A percentile compares a stretch with the other conserved stretches of the same genome.
phyloP scores from a whole-genome alignment of 1,140 invertebrate species.

The Drosophila malerkotliana region DNA sequence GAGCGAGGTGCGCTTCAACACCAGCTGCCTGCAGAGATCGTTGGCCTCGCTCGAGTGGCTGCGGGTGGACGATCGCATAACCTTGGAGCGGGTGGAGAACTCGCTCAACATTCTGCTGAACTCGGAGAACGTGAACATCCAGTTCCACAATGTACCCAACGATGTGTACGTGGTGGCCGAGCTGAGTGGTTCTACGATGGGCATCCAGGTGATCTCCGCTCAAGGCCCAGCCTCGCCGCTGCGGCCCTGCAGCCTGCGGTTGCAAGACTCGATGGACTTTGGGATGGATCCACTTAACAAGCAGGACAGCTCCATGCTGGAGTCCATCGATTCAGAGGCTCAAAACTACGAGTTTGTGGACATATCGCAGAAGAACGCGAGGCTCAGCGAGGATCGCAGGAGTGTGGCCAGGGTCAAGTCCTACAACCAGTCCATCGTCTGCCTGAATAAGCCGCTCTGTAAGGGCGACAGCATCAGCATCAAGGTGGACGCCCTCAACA shows the following conservation, averaged over 20 bases:
- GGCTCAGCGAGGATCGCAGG: conserved; percentile 84
- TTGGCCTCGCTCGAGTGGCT: conserved; percentile 92
- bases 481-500: conserved; percentile 89
- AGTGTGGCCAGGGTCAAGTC: conserved; percentile 68
- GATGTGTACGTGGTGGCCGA: conserved; percentile 85
- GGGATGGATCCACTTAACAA: conserved; percentile 86
- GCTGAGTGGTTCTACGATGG: conserved; percentile 88
- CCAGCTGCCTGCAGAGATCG: conserved; percentile 86
- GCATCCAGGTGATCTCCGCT: conserved; percentile 86
- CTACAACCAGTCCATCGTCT: conserved; percentile 80
- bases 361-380: conserved; percentile 90
- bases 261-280: conserved; percentile 88
- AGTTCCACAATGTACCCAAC: conserved; percentile 90
- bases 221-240: conserved; percentile 85
- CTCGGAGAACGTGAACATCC: conserved; percentile 93
- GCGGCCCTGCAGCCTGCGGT: conserved; percentile 85
- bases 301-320: conserved; percentile 83
- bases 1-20: conserved; percentile 87
- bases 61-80: conserved; percentile 89
- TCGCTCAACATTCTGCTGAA: conserved; percentile 89
- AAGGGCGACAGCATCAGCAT: conserved; percentile 85
- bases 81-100: conserved; percentile 87
- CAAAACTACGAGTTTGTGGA: conserved; percentile 87
- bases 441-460: conserved; percentile 73
- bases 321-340: conserved; percentile 81